Evolutionary conservation across 2,888 invertebrate genomes (phyloP), one percentile per base, ranked within the genome.

Genomic region (Scotopteryx bipunctaria): DNA sequence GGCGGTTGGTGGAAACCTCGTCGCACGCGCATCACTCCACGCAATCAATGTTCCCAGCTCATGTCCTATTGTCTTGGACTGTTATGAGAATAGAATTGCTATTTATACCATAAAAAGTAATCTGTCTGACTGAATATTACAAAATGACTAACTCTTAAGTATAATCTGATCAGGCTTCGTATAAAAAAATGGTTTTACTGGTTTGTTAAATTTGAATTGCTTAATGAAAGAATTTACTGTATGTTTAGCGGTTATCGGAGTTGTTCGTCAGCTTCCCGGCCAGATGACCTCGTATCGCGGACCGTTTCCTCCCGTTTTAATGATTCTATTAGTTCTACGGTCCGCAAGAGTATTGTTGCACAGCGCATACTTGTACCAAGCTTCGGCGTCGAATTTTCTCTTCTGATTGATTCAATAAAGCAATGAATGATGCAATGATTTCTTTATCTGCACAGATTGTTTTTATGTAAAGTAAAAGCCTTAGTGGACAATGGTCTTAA

Each of bases 201-300:
- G 29, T 46, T 53, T 43, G 38, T 42, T 42, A 19, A 37, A 37
- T 38, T 51, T 16, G 31, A 36, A 38, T 45, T 48, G 40, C 55
- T 37, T 51, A 51, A 57, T 63, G 55, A 65, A 69, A 66, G 55
- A 60, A 59, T 54, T 63, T 54, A 66, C 59, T 65, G 59, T 64
- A 47, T 65, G 60, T 57, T 57, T 65, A 64, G 63, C 61, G 64
- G 69, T 78, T 82, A 82, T 83, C 80, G 65, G 59, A 42, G 35
- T 46, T 9, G 45, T 58, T 66, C 62, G 66, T 55, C 71, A 68
- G 74, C 70, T 81, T 84, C 73, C 84, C 80, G 82, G 73, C 67
- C 70, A 63, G 66, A 66, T 70, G 82, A 67, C 76, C 76, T 76
- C 76, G 73, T 83, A 85, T 84, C 78, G 67, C 63, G 53, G 59